Evolutionary conservation across 2,888 invertebrate genomes (phyloP), one percentile per base, ranked within the genome.

Genomic region (Spodoptera littoralis): DNA sequence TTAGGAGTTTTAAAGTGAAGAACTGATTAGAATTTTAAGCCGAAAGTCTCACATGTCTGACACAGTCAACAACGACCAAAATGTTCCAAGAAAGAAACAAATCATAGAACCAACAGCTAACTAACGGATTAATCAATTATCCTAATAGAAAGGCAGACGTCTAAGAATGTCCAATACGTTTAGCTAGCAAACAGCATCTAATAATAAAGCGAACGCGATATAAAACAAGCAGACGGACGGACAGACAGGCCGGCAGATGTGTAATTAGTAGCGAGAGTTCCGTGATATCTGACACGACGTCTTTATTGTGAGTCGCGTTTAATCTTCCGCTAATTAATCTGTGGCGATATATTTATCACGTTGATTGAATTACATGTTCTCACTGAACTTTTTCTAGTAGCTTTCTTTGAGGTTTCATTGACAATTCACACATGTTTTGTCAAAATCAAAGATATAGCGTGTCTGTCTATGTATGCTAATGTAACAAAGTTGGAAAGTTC

Each of bases 181-280:
- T 56, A 60, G 42, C 51, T 57, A 47, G 60, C 60, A 62, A 64
- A 67, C 60, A 62, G 11, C 13, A 11, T 66, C 66, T 72, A 81
- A 72, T 67, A 74, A 76, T 72, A 76, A n/a, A 47, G 43, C 11
- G 52, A 52, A 67, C 45, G 45, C 59, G 42, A 46, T 63, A 58
- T 65, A 60, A 66, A 68, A 69, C 65, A 36, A 46, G 43, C 52
- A 47, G 62, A 48, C 61, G 65, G 68, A 70, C 72, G 65, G 70
- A 77, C 67, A 46, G 71, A 64, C 73, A 47, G 71, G 60, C 73
- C 12, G 73, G 59, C 81, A 70, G 73, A 70, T 68, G 80, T 61
- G 70, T 81, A 75, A 80, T 80, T 81, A 79, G 77, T 72, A 66
- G 68, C 59, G 70, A 60, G 80, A 77, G 61, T 56, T 65, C 65